Conservation (phyloP, 2,888 invertebrate genomes). For the Dascillus cervinus region DNA sequence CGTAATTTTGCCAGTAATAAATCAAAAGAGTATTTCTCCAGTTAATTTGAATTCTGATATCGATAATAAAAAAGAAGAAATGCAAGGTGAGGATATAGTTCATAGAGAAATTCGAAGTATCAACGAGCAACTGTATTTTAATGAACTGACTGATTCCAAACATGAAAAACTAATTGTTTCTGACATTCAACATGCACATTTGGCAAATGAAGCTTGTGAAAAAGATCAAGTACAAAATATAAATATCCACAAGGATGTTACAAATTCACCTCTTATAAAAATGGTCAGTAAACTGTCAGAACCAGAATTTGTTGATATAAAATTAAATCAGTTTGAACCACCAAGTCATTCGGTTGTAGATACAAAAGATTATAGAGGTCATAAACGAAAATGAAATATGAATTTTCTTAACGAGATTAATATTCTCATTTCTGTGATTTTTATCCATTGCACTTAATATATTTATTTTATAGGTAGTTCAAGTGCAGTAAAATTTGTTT, state of each 20-base stretch:
- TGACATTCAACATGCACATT: neutral
- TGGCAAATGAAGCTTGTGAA: slow-evolving; percentile 1
- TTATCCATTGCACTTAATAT: too few species aligned
- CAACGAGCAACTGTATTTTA: neutral
- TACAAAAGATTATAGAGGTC: too few species aligned
- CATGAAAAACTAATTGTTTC: neutral
- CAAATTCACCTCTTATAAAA: slow-evolving; percentile 7
- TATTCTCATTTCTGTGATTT: too few species aligned
- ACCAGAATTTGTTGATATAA: slow-evolving; percentile 11
- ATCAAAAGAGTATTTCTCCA: neutral
- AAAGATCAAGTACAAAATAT: slow-evolving; percentile 3
- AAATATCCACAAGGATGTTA: slow-evolving; percentile 1
- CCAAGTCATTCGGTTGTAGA: too few species aligned
- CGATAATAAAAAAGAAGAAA: neutral
- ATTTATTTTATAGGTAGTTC: too few species aligned
- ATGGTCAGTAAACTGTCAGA: slow-evolving; percentile 11
- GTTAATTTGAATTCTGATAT: slow-evolving; percentile 5
- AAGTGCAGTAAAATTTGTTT: too few species aligned
- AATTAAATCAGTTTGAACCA: too few species aligned
- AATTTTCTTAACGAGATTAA: too few species aligned
- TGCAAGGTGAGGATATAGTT: neutral
- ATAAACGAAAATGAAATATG: too few species aligned
- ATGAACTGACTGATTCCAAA: neutral
- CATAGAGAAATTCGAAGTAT: slow-evolving; percentile 6
- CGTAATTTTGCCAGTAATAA: too few species aligned